Evolutionary conservation across 2,113 vertebrate species (phyloP).

Genomic region (Ranitomeya variabilis): DNA sequence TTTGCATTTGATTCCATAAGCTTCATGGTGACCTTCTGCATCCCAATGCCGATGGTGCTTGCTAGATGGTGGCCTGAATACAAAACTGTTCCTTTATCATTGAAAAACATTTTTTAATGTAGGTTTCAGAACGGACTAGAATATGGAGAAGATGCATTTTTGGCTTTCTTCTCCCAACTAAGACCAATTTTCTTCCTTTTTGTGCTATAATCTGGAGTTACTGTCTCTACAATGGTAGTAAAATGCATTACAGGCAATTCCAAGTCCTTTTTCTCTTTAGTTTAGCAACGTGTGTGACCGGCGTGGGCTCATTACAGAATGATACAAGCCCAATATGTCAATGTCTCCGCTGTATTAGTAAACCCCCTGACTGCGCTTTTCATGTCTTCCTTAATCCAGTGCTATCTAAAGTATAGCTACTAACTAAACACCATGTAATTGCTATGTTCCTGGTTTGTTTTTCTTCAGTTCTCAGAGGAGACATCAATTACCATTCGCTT

Average conservation of each 20-base stretch:
- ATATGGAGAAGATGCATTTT: neutral
- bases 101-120: neutral
- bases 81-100: neutral
- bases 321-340: neutral
- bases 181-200: neutral
- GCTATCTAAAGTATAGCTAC: slow-evolving; percentile 2
- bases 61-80: neutral
- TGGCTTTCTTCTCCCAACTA: neutral
- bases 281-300: neutral
- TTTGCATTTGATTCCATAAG: neutral
- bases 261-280: neutral
- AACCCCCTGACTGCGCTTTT: slow-evolving; percentile 4
- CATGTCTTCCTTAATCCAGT: neutral
- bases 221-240: neutral
- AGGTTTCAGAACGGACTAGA: neutral
- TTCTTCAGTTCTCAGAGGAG: slow-evolving; percentile 30
- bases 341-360: slow-evolving; percentile 14
- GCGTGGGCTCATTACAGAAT: neutral
- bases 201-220: neutral
- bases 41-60: neutral
- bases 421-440: slow-evolving; percentile 26
- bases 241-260: neutral
- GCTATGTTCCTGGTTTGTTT: slow-evolving; percentile 25
- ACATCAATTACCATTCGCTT: slow-evolving; percentile 32
- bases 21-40: neutral